phyloP scores from a whole-genome alignment of 2,797 vertebrate genomes.

The Crocidura indochinensis region DNA sequence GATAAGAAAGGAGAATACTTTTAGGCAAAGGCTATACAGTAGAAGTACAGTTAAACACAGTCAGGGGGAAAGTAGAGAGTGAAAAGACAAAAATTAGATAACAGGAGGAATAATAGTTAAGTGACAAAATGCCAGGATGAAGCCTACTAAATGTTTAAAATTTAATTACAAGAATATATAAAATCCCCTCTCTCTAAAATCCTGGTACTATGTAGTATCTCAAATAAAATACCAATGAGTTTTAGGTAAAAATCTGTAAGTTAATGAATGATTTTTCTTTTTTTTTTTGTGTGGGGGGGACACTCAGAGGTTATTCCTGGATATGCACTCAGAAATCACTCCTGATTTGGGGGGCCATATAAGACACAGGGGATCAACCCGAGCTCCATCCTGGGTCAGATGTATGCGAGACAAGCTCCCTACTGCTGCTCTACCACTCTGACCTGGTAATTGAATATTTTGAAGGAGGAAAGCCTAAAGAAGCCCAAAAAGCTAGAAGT shows the following conservation, averaged over 20 bases:
- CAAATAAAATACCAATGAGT: not conserved
- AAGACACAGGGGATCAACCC: too few species aligned
- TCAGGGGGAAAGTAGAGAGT: not conserved
- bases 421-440: too few species aligned
- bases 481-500: not conserved
- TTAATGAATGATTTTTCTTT: too few species aligned
- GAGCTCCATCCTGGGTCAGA: too few species aligned
- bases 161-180: not conserved
- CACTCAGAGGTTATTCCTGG: too few species aligned
- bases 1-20: not conserved
- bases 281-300: too few species aligned
- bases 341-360: too few species aligned
- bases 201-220: not conserved
- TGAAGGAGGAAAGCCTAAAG: not conserved
- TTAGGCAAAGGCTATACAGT: not conserved
- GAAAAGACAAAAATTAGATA: not conserved
- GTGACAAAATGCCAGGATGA: not conserved
- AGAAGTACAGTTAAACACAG: not conserved
- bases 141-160: not conserved
- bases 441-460: not conserved
- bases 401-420: too few species aligned
- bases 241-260: not conserved
- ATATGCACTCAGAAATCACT: too few species aligned
- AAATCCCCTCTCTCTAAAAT: not conserved
- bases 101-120: not conserved